Percentiles rank a stretch among this genome's conserved stretches.
Evolutionary conservation across 2,888 invertebrate genomes (phyloP).

Genomic region (Vesta saturnalis): DNA sequence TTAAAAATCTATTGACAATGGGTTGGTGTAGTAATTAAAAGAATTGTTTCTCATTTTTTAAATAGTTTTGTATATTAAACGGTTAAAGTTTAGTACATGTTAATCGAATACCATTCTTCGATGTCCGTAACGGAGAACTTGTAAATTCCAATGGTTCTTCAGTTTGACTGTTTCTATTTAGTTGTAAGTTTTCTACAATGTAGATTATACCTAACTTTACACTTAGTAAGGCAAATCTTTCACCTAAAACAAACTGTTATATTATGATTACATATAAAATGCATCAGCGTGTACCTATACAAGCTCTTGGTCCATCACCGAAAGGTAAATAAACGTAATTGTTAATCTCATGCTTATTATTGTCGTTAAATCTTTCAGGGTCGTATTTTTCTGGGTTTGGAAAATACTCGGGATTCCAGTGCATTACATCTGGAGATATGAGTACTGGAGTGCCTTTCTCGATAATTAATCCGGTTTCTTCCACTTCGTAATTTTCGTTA

Average conservation of each 20-base stretch:
- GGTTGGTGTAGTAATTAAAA: no score
- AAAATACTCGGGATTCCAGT: slow-evolving; percentile 56
- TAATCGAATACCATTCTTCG: slow-evolving; percentile 52
- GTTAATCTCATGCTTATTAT: slow-evolving; percentile 38
- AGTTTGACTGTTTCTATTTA: slow-evolving; percentile 51
- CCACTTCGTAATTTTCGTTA: slow-evolving; percentile 49
- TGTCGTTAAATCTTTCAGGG: slow-evolving; percentile 57
- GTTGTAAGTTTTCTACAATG: slow-evolving; percentile 51
- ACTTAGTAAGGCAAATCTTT: slow-evolving; percentile 56
- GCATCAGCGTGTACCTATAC: slow-evolving; percentile 36
- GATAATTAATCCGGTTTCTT: slow-evolving; percentile 48
- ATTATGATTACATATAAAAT: no score
- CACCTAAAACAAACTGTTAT: slow-evolving; percentile 51
- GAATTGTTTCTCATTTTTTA: no score
- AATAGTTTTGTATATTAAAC: no score
- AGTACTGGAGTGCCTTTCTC: slow-evolving; percentile 56
- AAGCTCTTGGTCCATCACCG: slow-evolving; percentile 42
- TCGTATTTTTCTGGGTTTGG: slow-evolving; percentile 58
- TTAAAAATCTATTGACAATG: no score
- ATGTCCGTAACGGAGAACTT: slow-evolving; percentile 54
- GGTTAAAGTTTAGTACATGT: slow-evolving; percentile 1
- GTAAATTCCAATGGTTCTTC: slow-evolving; percentile 51
- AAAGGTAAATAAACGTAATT: slow-evolving; percentile 36
- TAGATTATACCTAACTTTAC: slow-evolving; percentile 56
- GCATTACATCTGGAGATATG: slow-evolving; percentile 56